Evolutionary conservation across 92 coral and sea anemone genomes (phyloP).

Genomic region (Porites rus): DNA sequence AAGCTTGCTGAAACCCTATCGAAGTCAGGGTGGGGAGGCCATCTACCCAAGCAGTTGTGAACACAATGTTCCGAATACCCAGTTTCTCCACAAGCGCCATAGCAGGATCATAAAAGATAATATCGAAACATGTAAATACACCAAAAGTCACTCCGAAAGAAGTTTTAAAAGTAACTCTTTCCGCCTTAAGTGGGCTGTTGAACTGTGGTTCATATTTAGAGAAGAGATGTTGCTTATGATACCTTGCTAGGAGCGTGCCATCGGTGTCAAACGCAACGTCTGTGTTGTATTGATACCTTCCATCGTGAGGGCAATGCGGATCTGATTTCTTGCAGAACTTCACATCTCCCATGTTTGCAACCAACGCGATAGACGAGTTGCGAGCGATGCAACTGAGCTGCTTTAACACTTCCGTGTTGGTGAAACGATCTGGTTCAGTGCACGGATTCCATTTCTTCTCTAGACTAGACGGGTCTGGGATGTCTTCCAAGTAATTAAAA

Average conservation of each 20-base stretch:
- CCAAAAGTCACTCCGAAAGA: slow-evolving; percentile 79
- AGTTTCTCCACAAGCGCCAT: background rate
- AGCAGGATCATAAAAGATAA: slow-evolving; percentile 78
- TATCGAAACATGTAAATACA: slow-evolving; percentile 77
- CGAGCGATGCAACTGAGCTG: too few species aligned
- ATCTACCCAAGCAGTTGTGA: too few species aligned
- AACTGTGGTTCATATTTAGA: slow-evolving; percentile 67
- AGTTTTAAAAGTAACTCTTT: slow-evolving; percentile 70
- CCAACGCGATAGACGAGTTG: background rate
- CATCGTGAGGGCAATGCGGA: slow-evolving; percentile 72
- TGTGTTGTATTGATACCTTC: slow-evolving; percentile 82
- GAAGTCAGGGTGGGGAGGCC: too few species aligned
- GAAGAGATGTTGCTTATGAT: slow-evolving; percentile 82
- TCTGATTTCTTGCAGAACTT: slow-evolving; percentile 62
- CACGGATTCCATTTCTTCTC: too few species aligned
- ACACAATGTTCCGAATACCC: too few species aligned
- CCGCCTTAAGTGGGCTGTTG: slow-evolving; percentile 66
- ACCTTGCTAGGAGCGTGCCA: slow-evolving; percentile 75
- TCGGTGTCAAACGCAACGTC: slow-evolving; percentile 72
- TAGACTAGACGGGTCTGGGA: too few species aligned
- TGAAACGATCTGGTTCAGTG: too few species aligned
- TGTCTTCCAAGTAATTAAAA: too few species aligned
- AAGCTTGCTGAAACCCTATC: too few species aligned
- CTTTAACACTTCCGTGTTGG: too few species aligned
- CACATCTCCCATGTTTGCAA: slow-evolving; percentile 78